Evolutionary conservation across 2,113 vertebrate genomes (phyloP).

Genomic region (Silurus glanis): DNA sequence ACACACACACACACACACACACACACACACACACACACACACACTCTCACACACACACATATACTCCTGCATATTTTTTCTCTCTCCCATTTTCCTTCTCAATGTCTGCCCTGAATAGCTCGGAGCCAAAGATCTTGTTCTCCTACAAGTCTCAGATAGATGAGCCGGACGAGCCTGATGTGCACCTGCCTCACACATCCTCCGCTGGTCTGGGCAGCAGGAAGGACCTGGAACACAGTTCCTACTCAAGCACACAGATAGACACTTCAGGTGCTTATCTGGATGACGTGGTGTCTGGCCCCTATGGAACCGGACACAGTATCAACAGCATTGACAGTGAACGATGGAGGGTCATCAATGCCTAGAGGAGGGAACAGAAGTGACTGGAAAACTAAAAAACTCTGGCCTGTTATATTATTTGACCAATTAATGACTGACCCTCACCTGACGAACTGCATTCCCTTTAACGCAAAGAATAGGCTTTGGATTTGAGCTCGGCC

Average conservation of each 20-base stretch:
- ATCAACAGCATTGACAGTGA: conserved; percentile 91
- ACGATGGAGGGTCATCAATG: conserved; percentile 88
- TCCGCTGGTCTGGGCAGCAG: conserved; percentile 80
- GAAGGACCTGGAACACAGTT: conserved; percentile 77
- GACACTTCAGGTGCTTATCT: conserved; percentile 85
- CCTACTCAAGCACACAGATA: conserved; percentile 93
- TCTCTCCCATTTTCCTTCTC: background rate
- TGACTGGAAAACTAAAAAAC: background rate
- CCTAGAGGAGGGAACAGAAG: conserved; percentile 56
- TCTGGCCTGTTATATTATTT: background rate
- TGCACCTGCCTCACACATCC: conserved; percentile 91
- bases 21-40: too few relatives aligned
- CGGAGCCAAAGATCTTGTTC: conserved; percentile 97
- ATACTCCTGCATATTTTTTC: background rate
- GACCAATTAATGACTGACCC: background rate
- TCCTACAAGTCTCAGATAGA: conserved; percentile 98
- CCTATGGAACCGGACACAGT: conserved; percentile 79
- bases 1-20: too few relatives aligned
- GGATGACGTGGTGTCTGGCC: conserved; percentile 90
- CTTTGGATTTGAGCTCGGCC: conserved; percentile 18
- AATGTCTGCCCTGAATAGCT: conserved; percentile 66
- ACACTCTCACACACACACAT: too few relatives aligned
- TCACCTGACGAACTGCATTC: conserved; percentile 27
- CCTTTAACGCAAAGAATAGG: conserved; percentile 22
- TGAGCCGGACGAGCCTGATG: conserved; percentile 88